Evolutionary conservation across 2,888 invertebrate genomes (phyloP).

Genomic region (Bibio marci): DNA sequence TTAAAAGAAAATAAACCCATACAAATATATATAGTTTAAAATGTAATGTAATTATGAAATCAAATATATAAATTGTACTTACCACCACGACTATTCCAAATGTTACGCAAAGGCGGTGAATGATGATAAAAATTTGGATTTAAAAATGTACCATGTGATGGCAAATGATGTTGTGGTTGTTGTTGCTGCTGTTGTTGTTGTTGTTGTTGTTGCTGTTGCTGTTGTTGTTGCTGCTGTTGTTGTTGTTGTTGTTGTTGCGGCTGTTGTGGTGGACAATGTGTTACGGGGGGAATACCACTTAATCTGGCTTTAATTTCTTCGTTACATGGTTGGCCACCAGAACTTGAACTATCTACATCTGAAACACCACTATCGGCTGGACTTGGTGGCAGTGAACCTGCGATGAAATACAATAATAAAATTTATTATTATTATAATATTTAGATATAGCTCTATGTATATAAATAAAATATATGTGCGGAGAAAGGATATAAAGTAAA

Average conservation of each 20-base stretch:
- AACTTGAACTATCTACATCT: constrained; percentile 89
- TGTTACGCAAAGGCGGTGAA: constrained; percentile 30
- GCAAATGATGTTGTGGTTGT: constrained; percentile 15
- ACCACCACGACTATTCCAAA: constrained; percentile 24
- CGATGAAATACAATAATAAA: too few relatives aligned
- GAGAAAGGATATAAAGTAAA: too few relatives aligned
- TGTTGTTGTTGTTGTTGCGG: constrained; percentile 8
- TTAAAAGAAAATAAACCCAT: too few relatives aligned
- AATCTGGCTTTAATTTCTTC: constrained; percentile 79
- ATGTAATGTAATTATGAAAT: too few relatives aligned
- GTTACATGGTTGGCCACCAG: constrained; percentile 44
- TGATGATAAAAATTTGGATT: constrained; percentile 52
- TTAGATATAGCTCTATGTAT: too few relatives aligned
- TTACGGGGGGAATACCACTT: constrained; percentile 36
- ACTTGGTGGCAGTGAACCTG: constrained; percentile 91
- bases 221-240: constrained; percentile 27
- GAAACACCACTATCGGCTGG: constrained; percentile 96
- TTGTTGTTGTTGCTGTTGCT: constrained; percentile 8
- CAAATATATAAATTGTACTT: too few relatives aligned
- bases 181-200: constrained; percentile 17
- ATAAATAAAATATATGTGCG: too few relatives aligned
- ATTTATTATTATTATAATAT: too few relatives aligned
- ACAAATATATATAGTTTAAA: too few relatives aligned
- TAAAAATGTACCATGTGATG: constrained; percentile 34
- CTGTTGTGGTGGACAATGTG: constrained; percentile 28